phyloP scores from a whole-genome alignment of 2,113 vertebrate genomes.

The Scolopax mira region DNA sequence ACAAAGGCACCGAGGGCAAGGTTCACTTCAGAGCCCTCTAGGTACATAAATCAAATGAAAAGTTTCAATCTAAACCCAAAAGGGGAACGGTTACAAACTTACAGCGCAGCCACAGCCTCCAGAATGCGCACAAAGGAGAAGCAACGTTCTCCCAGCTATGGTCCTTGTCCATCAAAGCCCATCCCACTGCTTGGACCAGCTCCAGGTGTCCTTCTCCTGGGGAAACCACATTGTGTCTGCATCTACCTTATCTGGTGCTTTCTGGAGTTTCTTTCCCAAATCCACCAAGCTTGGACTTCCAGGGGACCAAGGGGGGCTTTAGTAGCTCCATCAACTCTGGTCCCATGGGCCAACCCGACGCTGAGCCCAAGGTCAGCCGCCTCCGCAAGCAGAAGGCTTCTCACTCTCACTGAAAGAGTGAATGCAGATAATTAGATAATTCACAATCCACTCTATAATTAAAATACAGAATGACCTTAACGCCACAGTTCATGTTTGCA shows the following conservation, averaged over 20 bases:
- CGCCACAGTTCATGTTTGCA: neutral
- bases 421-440: neutral
- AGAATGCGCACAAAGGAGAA: neutral
- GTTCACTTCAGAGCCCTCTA: neutral
- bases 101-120: neutral
- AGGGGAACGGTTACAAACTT: neutral
- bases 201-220: neutral
- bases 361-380: neutral
- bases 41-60: neutral
- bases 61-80: neutral
- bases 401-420: neutral
- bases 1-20: neutral
- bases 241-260: neutral
- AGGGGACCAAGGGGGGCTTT: neutral
- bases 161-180: neutral
- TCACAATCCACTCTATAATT: neutral
- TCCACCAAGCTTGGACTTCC: neutral
- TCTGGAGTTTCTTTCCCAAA: neutral
- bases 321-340: neutral
- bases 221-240: rapidly evolving
- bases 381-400: neutral
- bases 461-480: neutral
- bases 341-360: rapidly evolving
- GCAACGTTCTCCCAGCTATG: rapidly evolving
- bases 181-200: rapidly evolving